Evolutionary conservation across 2,888 invertebrate species (phyloP).

Genomic region (Aethes cnicana): DNA sequence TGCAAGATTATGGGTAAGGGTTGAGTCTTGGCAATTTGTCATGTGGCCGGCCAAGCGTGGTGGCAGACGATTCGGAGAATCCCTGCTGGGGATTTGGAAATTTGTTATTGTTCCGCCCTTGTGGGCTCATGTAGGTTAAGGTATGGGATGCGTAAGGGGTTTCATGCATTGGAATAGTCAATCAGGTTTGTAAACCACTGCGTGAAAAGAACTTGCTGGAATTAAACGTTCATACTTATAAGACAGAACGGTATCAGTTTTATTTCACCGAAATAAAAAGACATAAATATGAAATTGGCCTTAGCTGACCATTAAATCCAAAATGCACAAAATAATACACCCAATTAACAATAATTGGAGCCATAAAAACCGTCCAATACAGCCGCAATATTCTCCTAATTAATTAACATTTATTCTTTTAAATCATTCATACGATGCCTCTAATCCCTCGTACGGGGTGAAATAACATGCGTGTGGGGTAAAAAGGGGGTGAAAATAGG

Average conservation of each 20-base stretch:
- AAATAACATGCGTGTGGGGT: slow-evolving; percentile 59
- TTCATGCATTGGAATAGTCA: too few relatives aligned
- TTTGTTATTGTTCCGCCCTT: slow-evolving; percentile 66
- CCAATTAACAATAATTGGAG: slow-evolving; percentile 28
- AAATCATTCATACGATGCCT: slow-evolving; percentile 58
- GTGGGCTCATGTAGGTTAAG: slow-evolving; percentile 38
- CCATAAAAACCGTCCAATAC: slow-evolving; percentile 56
- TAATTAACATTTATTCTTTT: slow-evolving; percentile 73
- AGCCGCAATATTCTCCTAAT: slow-evolving; percentile 66
- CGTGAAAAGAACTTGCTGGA: too few relatives aligned
- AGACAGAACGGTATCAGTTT: neutral
- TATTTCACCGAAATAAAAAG: neutral
- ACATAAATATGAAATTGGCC: neutral
- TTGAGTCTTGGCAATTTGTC: slow-evolving; percentile 75
- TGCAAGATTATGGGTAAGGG: slow-evolving; percentile 49
- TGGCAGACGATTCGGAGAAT: slow-evolving; percentile 53
- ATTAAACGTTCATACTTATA: neutral
- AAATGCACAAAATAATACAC: slow-evolving; percentile 7
- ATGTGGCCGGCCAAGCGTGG: slow-evolving; percentile 63
- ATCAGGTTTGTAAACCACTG: too few relatives aligned
- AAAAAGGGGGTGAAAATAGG: slow-evolving; percentile 75
- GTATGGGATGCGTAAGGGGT: slow-evolving; percentile 6
- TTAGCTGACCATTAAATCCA: slow-evolving; percentile 17
- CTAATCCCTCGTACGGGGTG: slow-evolving; percentile 45
- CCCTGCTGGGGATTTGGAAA: slow-evolving; percentile 61